These are phyloP conservation scores for Endotricha flammealis DNA, from an alignment of 2,888 invertebrate species.

Conservation along the genomic window DNA sequence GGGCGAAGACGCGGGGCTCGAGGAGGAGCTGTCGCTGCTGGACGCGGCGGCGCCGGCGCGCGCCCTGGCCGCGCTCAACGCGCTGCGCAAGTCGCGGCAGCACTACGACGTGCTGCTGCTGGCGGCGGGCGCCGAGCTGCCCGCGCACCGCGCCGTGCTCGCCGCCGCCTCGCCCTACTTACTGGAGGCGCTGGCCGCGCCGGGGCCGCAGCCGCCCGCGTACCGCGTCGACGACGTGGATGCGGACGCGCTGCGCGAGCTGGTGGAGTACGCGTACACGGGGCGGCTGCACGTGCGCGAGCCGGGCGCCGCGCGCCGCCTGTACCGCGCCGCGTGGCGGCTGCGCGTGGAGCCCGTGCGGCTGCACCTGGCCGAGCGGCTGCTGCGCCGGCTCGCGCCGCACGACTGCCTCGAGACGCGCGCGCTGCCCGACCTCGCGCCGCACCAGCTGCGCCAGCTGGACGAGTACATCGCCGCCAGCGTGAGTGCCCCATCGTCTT, in stretches of 20 bases:
- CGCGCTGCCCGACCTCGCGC: conserved; percentile 81
- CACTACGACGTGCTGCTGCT: conserved; percentile 92
- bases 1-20: conserved; percentile 29
- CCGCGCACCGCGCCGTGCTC: conserved; percentile 88
- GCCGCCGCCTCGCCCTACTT: conserved; percentile 88
- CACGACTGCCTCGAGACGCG: conserved; percentile 79
- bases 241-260: conserved; percentile 82
- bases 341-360: conserved; percentile 87
- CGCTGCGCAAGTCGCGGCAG: conserved; percentile 88
- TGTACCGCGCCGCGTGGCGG: conserved; percentile 88
- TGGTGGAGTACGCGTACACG: conserved; percentile 91
- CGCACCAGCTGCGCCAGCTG: conserved; percentile 66
- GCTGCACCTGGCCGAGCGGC: conserved; percentile 82
- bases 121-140: conserved; percentile 77
- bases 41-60: conserved; percentile 79
- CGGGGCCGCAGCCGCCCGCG: conserved; percentile 39
- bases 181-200: conserved; percentile 80
- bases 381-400: conserved; percentile 79
- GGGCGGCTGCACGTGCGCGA: conserved; percentile 77
- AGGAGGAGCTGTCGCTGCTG: conserved; percentile 67
- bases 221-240: conserved; percentile 42
- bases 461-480: conserved; percentile 84
- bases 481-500: conserved; percentile 75
- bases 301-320: conserved; percentile 80
- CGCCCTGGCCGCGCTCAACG: conserved; percentile 83